These are phyloP conservation scores for Plectropomus leopardus DNA, from an alignment of 2,113 vertebrate species.

Conservation along the genomic window DNA sequence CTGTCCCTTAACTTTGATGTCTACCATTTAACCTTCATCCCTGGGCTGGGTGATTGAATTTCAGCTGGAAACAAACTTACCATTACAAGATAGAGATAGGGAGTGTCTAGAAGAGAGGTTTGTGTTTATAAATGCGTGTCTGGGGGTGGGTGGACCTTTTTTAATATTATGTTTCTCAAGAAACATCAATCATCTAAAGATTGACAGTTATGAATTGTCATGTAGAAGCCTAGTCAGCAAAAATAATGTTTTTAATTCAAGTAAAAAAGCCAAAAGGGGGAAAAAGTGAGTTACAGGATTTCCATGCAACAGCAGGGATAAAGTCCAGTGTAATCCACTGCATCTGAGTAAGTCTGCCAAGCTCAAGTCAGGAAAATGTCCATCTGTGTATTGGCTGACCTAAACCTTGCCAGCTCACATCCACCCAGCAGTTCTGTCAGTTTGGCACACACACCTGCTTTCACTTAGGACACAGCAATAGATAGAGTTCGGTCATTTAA, in stretches of 20 bases:
- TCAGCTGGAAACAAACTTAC: background rate
- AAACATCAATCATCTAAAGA: background rate
- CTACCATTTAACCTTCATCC: constrained; percentile 58
- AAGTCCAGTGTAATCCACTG: constrained; percentile 47
- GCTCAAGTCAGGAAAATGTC: constrained; percentile 44
- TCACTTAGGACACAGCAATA: constrained; percentile 11
- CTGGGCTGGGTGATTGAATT: constrained; percentile 19
- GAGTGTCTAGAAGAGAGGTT: background rate
- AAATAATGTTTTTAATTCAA: constrained; percentile 24
- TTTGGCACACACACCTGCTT: constrained; percentile 1
- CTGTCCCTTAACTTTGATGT: constrained; percentile 28
- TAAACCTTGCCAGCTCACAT: constrained; percentile 39
- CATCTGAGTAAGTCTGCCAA: constrained; percentile 48
- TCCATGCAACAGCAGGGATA: constrained; percentile 29
- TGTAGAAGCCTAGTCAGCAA: background rate
- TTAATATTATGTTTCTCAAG: background rate
- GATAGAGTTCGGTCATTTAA: constrained; percentile 31
- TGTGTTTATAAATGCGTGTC: background rate
- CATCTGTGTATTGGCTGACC: constrained; percentile 38
- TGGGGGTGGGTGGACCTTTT: background rate
- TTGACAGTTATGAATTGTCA: background rate
- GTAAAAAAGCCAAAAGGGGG: constrained; percentile 9
- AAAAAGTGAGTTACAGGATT: constrained; percentile 14
- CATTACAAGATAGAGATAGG: background rate
- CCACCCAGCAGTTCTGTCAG: constrained; percentile 19